Evolutionary conservation across 2,888 invertebrate species (phyloP).

Genomic region (Drosophila crucigera): DNA sequence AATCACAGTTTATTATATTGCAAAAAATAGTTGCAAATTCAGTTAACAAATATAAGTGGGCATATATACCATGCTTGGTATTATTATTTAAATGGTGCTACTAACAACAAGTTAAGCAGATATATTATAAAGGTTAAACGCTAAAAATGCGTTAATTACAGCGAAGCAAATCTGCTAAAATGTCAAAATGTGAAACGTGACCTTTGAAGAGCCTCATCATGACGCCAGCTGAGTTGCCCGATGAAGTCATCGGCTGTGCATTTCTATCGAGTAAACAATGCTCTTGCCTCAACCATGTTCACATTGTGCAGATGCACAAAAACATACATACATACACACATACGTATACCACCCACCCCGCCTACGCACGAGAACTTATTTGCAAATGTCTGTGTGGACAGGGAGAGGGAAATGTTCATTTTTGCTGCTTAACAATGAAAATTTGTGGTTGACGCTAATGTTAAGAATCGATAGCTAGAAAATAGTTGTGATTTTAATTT

Average conservation of each 20-base stretch:
- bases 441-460: conserved; percentile 17
- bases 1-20: not conserved
- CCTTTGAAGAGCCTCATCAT: conserved; percentile 37
- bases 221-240: conserved; percentile 45
- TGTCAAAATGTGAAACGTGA: conserved; percentile 34
- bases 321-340: not conserved
- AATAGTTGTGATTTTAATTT: not conserved
- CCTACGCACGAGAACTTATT: conserved; percentile 3
- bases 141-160: conserved; percentile 1
- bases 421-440: conserved; percentile 44
- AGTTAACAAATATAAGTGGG: not conserved
- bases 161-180: conserved; percentile 15
- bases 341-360: not conserved
- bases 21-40: not conserved
- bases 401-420: conserved; percentile 18
- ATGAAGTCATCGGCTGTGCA: conserved; percentile 65
- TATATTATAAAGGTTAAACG: conserved; percentile 13
- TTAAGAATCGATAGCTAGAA: not conserved
- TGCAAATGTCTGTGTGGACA: conserved; percentile 18
- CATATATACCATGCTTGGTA: not conserved
- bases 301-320: conserved; percentile 23
- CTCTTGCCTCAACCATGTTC: conserved; percentile 31
- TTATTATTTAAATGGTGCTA: not conserved
- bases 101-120: not conserved
- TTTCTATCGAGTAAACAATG: conserved; percentile 19